These are phyloP conservation scores for Leptinotarsa undecemlineata DNA, from an alignment of 1,140 invertebrate species.

Conservation along the genomic window DNA sequence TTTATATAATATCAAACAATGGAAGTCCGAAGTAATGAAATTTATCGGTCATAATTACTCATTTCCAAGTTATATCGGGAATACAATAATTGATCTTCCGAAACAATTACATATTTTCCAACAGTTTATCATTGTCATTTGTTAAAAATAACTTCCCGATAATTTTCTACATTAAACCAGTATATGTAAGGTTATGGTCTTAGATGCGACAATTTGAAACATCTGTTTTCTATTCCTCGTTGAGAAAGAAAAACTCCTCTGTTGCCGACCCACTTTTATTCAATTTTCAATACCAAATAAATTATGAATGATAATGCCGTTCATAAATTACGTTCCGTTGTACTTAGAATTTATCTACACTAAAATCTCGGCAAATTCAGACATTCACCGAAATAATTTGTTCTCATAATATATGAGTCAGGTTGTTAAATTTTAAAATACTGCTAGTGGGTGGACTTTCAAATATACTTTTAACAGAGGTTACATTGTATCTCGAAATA, in stretches of 20 bases:
- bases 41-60: no score
- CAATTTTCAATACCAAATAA: background rate
- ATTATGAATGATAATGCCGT: no score
- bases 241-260: background rate
- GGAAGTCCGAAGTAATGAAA: no score
- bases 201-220: background rate
- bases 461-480: background rate
- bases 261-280: slow-evolving; percentile 1
- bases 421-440: background rate
- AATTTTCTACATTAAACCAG: no score
- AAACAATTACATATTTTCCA: no score
- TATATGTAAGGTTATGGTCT: background rate
- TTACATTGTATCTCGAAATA: background rate
- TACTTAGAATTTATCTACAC: background rate
- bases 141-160: no score
- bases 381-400: background rate
- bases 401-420: background rate
- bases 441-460: background rate
- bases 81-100: no score
- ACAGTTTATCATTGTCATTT: no score
- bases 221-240: background rate
- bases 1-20: no score
- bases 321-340: background rate
- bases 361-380: background rate
- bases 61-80: no score